Conservation (phyloP, 2,888 invertebrate genomes). For the Tachina lurida region DNA sequence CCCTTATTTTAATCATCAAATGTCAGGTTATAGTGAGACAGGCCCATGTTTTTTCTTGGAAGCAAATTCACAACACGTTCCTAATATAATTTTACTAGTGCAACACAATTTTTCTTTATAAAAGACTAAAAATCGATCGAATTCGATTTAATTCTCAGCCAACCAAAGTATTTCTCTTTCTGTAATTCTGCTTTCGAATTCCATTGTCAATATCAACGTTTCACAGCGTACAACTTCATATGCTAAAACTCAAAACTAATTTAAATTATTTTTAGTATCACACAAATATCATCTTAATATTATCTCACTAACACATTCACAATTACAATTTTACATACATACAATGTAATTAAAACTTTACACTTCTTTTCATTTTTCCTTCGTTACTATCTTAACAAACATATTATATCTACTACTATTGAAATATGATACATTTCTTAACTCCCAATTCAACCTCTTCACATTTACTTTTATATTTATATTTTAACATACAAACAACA, state of each 20-base stretch:
- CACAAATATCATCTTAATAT: conserved; percentile 46
- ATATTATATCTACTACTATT: conserved; percentile 13
- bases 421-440: conserved; percentile 28
- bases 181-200: not conserved
- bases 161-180: not conserved
- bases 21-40: no score
- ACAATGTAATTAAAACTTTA: conserved; percentile 29
- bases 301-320: conserved; percentile 39
- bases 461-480: conserved; percentile 11
- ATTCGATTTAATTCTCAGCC: no score
- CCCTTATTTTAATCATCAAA: no score
- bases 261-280: conserved; percentile 22
- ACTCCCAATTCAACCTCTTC: not conserved
- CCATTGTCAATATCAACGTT: conserved; percentile 42
- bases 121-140: no score
- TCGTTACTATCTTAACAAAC: conserved; percentile 17
- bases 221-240: not conserved
- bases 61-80: no score
- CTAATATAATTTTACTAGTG: no score
- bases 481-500: conserved; percentile 67
- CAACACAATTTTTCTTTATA: no score
- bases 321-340: conserved; percentile 22
- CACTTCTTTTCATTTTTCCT: not conserved
- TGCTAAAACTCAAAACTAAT: not conserved
- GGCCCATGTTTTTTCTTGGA: no score